Percentiles rank a stretch among this genome's conserved stretches.
These are phyloP conservation scores for Glomeris marginata DNA, from an alignment of 2,888 invertebrate species.

Conservation along the genomic window DNA sequence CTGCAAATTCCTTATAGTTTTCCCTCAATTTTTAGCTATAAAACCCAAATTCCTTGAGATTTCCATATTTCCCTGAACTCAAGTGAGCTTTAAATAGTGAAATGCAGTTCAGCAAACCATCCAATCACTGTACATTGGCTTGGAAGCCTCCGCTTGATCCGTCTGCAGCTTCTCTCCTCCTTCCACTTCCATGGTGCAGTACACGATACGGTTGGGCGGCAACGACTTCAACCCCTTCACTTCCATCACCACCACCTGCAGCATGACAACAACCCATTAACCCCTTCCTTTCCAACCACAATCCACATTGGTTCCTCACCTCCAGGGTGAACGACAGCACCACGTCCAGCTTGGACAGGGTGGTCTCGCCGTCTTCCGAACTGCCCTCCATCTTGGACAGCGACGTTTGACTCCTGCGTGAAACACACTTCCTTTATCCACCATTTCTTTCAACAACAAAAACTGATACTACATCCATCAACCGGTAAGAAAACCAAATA, in stretches of 20 bases:
- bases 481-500: too few species aligned
- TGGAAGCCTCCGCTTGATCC: constrained; percentile 97
- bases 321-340: constrained; percentile 92
- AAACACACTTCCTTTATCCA: not conserved
- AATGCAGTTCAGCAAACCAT: not conserved
- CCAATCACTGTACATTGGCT: constrained; percentile 60
- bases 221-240: constrained; percentile 94
- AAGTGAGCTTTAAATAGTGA: not conserved
- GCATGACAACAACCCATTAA: constrained; percentile 54
- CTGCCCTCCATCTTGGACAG: constrained; percentile 63
- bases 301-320: constrained; percentile 59
- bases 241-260: constrained; percentile 95
- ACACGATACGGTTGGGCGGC: constrained; percentile 93
- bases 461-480: too few species aligned
- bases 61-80: not conserved
- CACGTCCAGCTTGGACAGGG: constrained; percentile 95
- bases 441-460: too few species aligned
- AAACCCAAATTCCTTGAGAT: not conserved
- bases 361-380: constrained; percentile 87
- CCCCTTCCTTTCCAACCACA: constrained; percentile 98
- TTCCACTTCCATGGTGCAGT: constrained; percentile 99
- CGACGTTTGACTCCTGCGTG: constrained; percentile 33
- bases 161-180: constrained; percentile 98
- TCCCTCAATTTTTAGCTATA: not conserved
- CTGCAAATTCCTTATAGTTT: not conserved